Evolutionary conservation across 2,113 vertebrate species (phyloP).

Genomic region (Eubucco bourcierii): DNA sequence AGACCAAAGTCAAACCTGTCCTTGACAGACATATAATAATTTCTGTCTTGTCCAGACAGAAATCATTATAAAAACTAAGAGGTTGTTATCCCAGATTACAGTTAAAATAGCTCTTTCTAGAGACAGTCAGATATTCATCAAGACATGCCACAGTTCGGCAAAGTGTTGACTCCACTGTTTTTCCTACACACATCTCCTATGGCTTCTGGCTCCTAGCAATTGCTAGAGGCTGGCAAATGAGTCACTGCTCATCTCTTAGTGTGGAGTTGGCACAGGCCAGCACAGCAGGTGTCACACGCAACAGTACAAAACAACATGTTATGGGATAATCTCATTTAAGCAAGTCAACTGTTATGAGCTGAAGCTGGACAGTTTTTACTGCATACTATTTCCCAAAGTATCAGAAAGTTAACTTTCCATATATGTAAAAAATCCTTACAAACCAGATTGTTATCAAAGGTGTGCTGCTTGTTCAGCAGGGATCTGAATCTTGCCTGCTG

Average conservation of each 20-base stretch:
- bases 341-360: neutral
- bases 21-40: neutral
- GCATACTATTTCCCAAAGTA: neutral
- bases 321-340: neutral
- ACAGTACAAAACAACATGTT: neutral
- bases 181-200: neutral
- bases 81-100: neutral
- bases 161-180: neutral
- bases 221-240: neutral
- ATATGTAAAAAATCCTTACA: neutral
- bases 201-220: neutral
- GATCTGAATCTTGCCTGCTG: neutral
- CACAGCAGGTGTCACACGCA: neutral
- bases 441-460: constrained; percentile 30
- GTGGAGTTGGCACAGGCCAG: neutral
- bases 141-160: neutral
- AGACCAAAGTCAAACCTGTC: neutral
- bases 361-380: neutral
- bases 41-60: no score
- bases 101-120: neutral
- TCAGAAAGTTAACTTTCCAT: neutral
- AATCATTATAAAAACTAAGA: neutral
- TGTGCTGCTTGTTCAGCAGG: constrained; percentile 9
- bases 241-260: neutral
- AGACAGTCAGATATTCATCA: neutral